A percentile compares a stretch with the other conserved stretches of the same genome.
These are phyloP conservation scores for Notospermus geniculatus DNA, from an alignment of 1,140 invertebrate species.

Conservation along the genomic window DNA sequence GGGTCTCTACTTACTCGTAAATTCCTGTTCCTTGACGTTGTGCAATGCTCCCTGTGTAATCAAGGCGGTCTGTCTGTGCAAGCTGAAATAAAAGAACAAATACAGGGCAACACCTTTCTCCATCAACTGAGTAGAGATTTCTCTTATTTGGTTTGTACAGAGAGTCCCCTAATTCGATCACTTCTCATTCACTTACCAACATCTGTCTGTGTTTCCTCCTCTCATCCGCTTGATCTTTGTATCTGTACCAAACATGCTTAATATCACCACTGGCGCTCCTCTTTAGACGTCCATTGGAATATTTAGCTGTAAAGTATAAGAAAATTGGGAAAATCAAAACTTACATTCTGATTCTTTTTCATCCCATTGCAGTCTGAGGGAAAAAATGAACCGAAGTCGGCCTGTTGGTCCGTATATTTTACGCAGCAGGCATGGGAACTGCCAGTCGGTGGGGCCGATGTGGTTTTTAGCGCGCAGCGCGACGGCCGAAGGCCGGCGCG, in stretches of 20 bases:
- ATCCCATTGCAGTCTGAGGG: too few species aligned
- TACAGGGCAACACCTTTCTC: not conserved
- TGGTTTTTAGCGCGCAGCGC: too few species aligned
- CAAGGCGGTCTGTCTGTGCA: too few species aligned
- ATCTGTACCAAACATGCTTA: not conserved
- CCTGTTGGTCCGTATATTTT: too few species aligned
- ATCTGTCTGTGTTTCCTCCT: not conserved
- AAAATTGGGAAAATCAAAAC: too few species aligned
- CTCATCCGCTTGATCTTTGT: not conserved
- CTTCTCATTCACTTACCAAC: not conserved
- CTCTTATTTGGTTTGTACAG: not conserved
- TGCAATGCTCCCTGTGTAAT: too few species aligned
- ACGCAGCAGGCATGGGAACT: too few species aligned
- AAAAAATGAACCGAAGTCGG: too few species aligned
- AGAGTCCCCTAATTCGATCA: not conserved
- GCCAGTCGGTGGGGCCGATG: too few species aligned
- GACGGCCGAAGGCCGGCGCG: too few species aligned
- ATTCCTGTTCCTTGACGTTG: not conserved
- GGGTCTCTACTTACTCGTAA: too few species aligned
- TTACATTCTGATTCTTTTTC: too few species aligned
- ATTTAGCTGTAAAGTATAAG: not conserved
- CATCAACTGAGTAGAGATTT: not conserved
- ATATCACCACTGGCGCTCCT: not conserved
- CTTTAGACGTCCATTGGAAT: conserved; percentile 1
- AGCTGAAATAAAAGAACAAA: not conserved